phyloP scores from a whole-genome alignment of 2,888 invertebrate genomes.

The Nomada lathburiana region DNA sequence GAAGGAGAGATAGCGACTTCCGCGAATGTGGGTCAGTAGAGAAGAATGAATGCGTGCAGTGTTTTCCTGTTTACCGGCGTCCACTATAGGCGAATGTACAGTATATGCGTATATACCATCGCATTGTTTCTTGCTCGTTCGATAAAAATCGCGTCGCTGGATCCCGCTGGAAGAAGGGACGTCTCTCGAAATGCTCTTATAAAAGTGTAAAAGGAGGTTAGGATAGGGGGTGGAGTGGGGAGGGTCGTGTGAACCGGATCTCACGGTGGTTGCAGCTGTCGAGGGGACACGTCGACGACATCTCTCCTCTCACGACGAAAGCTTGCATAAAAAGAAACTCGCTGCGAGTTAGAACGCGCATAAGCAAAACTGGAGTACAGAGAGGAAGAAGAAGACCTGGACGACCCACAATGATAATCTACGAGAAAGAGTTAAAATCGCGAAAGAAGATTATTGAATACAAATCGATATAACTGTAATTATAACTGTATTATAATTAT shows the following conservation, averaged over 20 bases:
- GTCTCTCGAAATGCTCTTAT: constrained; percentile 24
- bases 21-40: constrained; percentile 76
- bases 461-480: too few relatives aligned
- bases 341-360: background rate
- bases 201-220: constrained; percentile 32
- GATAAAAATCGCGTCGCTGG: background rate
- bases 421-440: too few relatives aligned
- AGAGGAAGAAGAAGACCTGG: background rate
- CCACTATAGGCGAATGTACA: background rate
- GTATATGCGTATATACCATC: constrained; percentile 3
- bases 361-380: constrained; percentile 15
- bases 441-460: too few relatives aligned
- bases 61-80: constrained; percentile 68
- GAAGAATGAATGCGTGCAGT: constrained; percentile 77
- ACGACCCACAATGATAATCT: background rate
- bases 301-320: constrained; percentile 52
- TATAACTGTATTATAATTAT: too few relatives aligned
- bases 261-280: constrained; percentile 76
- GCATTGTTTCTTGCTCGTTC: too few relatives aligned
- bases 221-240: constrained; percentile 36
- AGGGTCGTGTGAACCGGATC: constrained; percentile 81
- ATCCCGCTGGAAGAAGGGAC: background rate
- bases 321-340: constrained; percentile 44
- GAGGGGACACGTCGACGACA: constrained; percentile 65
- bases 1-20: constrained; percentile 67